Evolutionary conservation across 2,797 vertebrate species (phyloP).

Genomic region (Macrochelys suwanniensis): DNA sequence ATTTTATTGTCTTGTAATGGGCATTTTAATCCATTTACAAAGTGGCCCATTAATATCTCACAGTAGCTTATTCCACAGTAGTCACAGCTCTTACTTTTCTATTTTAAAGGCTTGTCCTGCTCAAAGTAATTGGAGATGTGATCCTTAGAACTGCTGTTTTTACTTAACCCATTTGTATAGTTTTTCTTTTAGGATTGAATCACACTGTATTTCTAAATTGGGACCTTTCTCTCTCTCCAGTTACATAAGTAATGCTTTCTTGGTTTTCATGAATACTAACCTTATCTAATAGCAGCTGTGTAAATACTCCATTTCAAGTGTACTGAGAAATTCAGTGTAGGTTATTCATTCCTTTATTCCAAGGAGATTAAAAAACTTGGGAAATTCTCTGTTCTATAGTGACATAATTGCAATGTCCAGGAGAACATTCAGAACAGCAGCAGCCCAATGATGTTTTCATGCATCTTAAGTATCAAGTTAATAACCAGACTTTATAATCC

Average conservation of each 20-base stretch:
- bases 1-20: not conserved
- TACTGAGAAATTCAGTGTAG: slow-evolving; percentile 1
- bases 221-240: not conserved
- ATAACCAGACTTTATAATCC: not conserved
- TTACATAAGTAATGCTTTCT: slow-evolving; percentile 2
- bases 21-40: not conserved
- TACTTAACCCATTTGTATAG: not conserved
- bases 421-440: slow-evolving; percentile 30
- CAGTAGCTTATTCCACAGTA: not conserved
- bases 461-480: not conserved
- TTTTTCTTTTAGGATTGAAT: slow-evolving; percentile 43
- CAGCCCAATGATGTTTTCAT: slow-evolving; percentile 46
- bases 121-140: slow-evolving; percentile 37
- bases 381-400: slow-evolving; percentile 31
- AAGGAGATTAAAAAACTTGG: not conserved
- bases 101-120: no score
- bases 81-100: not conserved
- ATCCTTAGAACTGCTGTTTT: not conserved
- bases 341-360: slow-evolving; percentile 2
- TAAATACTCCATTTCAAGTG: not conserved
- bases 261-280: not conserved
- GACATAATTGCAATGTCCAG: slow-evolving; percentile 38
- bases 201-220: slow-evolving; percentile 46
- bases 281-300: not conserved
- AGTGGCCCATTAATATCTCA: not conserved